These are phyloP conservation scores for Meriones unguiculatus DNA, from an alignment of 2,113 vertebrate genomes.

Conservation along the genomic window DNA sequence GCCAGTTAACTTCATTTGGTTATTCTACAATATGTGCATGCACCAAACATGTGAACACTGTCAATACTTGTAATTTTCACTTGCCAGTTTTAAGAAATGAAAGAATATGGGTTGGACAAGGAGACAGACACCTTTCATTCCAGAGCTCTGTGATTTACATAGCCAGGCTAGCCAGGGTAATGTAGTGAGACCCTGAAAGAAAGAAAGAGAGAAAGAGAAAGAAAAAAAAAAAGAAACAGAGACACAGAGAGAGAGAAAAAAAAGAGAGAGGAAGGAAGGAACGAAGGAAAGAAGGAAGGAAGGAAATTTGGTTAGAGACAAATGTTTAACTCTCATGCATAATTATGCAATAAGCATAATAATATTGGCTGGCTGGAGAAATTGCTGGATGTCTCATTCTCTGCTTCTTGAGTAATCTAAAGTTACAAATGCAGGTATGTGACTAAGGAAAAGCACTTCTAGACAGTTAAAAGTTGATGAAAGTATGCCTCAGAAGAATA, in stretches of 20 bases:
- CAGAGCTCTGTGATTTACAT: background rate
- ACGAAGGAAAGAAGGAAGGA: background rate
- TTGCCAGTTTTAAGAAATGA: background rate
- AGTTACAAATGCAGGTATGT: background rate
- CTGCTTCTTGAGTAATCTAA: background rate
- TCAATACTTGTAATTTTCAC: background rate
- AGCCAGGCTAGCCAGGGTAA: background rate
- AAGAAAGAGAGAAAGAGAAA: too few relatives aligned
- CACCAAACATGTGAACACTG: background rate
- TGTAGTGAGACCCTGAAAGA: background rate
- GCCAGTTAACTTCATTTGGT: background rate
- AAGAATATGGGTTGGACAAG: background rate
- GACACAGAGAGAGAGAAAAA: too few relatives aligned
- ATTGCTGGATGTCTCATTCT: background rate
- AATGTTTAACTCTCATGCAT: constrained; percentile 34
- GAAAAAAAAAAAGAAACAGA: too few relatives aligned
- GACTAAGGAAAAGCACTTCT: constrained; percentile 38
- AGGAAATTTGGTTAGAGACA: background rate
- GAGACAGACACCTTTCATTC: background rate
- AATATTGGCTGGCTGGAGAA: background rate
- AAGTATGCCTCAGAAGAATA: constrained; percentile 38
- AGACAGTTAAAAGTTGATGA: constrained; percentile 39
- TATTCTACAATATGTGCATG: background rate
- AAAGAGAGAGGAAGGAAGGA: too few relatives aligned
- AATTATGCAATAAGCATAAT: background rate